A percentile compares a stretch with the other conserved stretches of the same genome.
These are phyloP conservation scores for Gastrophysa polygoni DNA, from an alignment of 2,888 invertebrate genomes.

Conservation along the genomic window DNA sequence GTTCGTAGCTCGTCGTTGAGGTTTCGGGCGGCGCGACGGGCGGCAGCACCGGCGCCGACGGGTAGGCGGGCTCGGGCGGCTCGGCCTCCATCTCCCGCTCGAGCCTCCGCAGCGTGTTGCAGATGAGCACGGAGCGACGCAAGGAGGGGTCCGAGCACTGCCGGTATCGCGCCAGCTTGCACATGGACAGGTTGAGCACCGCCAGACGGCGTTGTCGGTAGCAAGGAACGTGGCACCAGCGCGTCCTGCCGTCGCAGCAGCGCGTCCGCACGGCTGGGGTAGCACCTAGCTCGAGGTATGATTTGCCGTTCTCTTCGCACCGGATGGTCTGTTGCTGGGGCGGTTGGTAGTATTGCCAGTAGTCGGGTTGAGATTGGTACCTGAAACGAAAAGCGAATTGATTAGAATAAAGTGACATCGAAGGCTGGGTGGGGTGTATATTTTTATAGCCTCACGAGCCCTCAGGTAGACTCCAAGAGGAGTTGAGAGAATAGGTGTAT, in stretches of 20 bases:
- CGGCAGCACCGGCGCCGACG: slow-evolving; percentile 56
- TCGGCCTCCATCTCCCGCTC: slow-evolving; percentile 77
- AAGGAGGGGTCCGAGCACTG: slow-evolving; percentile 90
- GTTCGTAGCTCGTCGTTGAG: slow-evolving; percentile 51
- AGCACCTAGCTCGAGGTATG: slow-evolving; percentile 84
- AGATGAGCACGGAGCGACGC: slow-evolving; percentile 88
- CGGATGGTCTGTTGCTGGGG: slow-evolving; percentile 79
- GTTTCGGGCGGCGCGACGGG: slow-evolving; percentile 33
- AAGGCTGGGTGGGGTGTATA: too few relatives aligned
- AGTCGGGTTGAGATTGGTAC: slow-evolving; percentile 57
- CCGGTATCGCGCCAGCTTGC: slow-evolving; percentile 85
- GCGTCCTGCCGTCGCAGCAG: slow-evolving; percentile 57
- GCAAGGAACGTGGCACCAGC: slow-evolving; percentile 82
- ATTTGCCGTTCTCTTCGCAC: slow-evolving; percentile 88
- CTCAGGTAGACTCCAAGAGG: too few relatives aligned
- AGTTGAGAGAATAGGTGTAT: too few relatives aligned
- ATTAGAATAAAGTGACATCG: too few relatives aligned
- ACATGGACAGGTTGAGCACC: slow-evolving; percentile 90
- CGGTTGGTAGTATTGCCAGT: slow-evolving; percentile 62
- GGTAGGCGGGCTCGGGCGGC: slow-evolving; percentile 60
- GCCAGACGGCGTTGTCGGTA: slow-evolving; percentile 86
- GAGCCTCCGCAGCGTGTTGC: slow-evolving; percentile 80
- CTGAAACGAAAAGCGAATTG: too few relatives aligned
- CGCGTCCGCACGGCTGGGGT: slow-evolving; percentile 57
- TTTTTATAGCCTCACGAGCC: too few relatives aligned